These are phyloP conservation scores for Catostomus latipinnis DNA, from an alignment of 2,797 vertebrate genomes.

Conservation along the genomic window DNA sequence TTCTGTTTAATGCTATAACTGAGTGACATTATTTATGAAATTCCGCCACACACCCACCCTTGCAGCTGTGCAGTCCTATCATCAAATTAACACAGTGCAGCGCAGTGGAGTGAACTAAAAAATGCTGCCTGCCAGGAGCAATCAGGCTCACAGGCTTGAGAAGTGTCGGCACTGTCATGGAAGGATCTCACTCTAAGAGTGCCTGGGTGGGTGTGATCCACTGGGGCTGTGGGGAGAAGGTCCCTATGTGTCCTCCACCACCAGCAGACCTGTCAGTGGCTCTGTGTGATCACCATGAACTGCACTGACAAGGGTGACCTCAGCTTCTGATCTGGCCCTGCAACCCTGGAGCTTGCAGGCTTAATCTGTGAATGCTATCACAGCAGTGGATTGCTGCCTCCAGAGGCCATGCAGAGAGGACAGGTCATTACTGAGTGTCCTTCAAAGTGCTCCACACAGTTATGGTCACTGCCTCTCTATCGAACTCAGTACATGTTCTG, in stretches of 20 bases:
- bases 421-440: conserved; percentile 76
- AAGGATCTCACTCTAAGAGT: conserved; percentile 64
- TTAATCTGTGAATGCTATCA: conserved; percentile 73
- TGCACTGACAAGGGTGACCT: conserved; percentile 73
- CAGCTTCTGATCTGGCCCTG: conserved; percentile 61
- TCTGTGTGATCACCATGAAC: conserved; percentile 58
- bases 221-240: conserved; percentile 61
- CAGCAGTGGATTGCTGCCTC: conserved; percentile 65
- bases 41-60: conserved; percentile 66
- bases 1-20: conserved; percentile 67
- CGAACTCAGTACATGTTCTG: conserved; percentile 62
- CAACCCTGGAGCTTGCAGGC: conserved; percentile 60
- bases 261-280: conserved; percentile 70
- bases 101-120: conserved; percentile 75
- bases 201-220: conserved; percentile 59
- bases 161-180: conserved; percentile 73
- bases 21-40: conserved; percentile 79
- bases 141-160: conserved; percentile 74
- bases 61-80: conserved; percentile 72
- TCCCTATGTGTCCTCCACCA: conserved; percentile 61
- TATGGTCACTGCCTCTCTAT: conserved; percentile 54
- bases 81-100: conserved; percentile 77
- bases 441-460: conserved; percentile 70
- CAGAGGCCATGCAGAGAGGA: conserved; percentile 70
- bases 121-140: conserved; percentile 74